These are phyloP conservation scores for Phortica variegata DNA, from an alignment of 1,140 invertebrate species.

Conservation along the genomic window DNA sequence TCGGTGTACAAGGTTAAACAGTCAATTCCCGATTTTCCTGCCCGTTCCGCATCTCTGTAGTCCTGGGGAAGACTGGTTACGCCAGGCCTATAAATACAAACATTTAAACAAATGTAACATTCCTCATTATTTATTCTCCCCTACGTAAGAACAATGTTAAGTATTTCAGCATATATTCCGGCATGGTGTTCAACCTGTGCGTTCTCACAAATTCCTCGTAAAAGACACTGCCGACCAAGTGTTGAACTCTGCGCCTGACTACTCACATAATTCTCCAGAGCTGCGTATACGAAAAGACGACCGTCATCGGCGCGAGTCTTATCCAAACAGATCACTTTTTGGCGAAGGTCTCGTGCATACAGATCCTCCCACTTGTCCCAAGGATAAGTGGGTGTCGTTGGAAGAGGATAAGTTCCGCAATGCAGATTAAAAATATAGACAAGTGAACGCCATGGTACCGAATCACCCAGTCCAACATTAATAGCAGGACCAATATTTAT, in stretches of 20 bases:
- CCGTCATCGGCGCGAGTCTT: slow-evolving; percentile 6
- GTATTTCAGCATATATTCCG: slow-evolving; percentile 11
- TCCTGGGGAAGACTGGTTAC: too few species aligned
- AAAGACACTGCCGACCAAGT: slow-evolving; percentile 12
- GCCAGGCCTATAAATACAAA: too few species aligned
- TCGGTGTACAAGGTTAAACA: too few species aligned
- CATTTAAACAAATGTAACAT: not conserved
- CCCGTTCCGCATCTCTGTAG: too few species aligned
- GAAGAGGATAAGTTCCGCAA: slow-evolving; percentile 11
- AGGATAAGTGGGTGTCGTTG: slow-evolving; percentile 10
- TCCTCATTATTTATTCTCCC: too few species aligned
- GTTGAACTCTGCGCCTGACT: not conserved
- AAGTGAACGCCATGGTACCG: slow-evolving; percentile 12
- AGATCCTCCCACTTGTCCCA: slow-evolving; percentile 19
- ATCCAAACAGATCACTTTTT: slow-evolving; percentile 1
- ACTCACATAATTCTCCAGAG: slow-evolving; percentile 12
- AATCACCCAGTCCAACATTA: slow-evolving; percentile 9
- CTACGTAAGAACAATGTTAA: slow-evolving; percentile 19
- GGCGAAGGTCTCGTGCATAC: not conserved
- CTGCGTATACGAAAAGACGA: slow-evolving; percentile 10
- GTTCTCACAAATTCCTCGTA: slow-evolving; percentile 21
- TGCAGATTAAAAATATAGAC: slow-evolving; percentile 16
- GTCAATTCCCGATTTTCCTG: too few species aligned
- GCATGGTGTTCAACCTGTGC: slow-evolving; percentile 18
- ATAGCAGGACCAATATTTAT: slow-evolving; percentile 2